Evolutionary conservation across 2,797 vertebrate species (phyloP), one percentile per base, ranked within the genome.

Genomic region (Dermochelys coriacea): DNA sequence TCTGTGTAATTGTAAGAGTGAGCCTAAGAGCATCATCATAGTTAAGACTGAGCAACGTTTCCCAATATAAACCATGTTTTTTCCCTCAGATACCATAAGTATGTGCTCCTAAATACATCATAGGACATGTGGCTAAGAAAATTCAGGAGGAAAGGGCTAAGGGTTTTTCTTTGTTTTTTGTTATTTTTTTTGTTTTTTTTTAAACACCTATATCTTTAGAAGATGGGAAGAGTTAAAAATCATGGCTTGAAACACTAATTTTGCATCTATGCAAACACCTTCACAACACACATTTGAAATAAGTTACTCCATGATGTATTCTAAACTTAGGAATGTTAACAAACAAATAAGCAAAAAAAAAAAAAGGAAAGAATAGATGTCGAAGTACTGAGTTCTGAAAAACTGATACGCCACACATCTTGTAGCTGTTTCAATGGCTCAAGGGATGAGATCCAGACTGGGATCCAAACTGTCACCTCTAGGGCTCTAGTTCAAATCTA

Each of bases 401-500:
- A 37, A 41, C 8, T 80, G 23, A 27, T 82, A 41, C 57, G 84
- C 37, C 47, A 37, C 84, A 75, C 87, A 77, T 82, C 29, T 41
- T 14, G 61, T 18, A 68, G 61, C 61, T 8, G 18, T 78, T 93
- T 94, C 31, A 61, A 61, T 61, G 57, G 57, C 93, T 91, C 54
- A 81, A 82, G 74, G 82, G 78, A 84, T 92, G 51, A 52, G 52
- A 19, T 52, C 16, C 52, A 71, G n/a, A 86, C 55, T 88, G 77
- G 34, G 80, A 95, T 9, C 52, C 4, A 84, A 57, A 10, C 77
- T 92, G 55, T 95, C 94, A 91, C 74, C 80, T 88, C n/a, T 95
- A 91, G 95, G 80, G 84, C 89, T 91, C 41, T 95, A 86, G 81
- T 96, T 97, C 94, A 93, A 97, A 91, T 94, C 85, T 50, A 95